Evolutionary conservation across 2,797 vertebrate genomes (phyloP), one percentile per base, ranked within the genome.

Genomic region (Ctenopoma kingsleyae): DNA sequence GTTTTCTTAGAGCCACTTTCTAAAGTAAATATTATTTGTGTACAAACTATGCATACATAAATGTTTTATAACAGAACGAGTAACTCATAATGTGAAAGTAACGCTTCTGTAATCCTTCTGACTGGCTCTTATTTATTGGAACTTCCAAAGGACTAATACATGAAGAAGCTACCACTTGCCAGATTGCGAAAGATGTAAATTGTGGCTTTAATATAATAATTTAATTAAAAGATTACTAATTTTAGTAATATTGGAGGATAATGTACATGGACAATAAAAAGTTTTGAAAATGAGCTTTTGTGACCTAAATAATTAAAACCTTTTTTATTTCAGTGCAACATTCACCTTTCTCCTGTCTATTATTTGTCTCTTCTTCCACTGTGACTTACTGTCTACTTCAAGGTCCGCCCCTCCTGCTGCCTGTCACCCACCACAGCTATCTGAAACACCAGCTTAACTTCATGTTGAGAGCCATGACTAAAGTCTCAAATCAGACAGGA

Each of bases 401-500:
- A 76, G 75, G 51, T 67, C 78, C 22, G 5, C 20, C 58, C 47
- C 8, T 65, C 58, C 64, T 46, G 60, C 55, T 41, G 66, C 35
- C 76, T 49, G 68, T 83, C 69, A 71, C 59, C 67, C 32, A n/a
- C 63, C 17, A 8, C 27, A 67, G 74, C 56, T 32, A 50, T 81
- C 56, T 67, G 48, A 69, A 71, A 57, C 52, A 64, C 20, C 60
- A 58, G 62, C 76, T 63, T 38, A 48, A 80, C 69, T 67, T 75
- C 27, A 41, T 59, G 77, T 51, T 41, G 53, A 68, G 85, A 83
- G 64, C 73, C 65, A 59, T 66, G 66, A 76, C 71, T 62, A 50
- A 86, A 85, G 67, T 74, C 81, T 81, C 48, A 84, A 85, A 82
- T 90, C 80, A 89, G 82, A 76, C 68, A 7, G 50, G 65, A 76